phyloP scores from a whole-genome alignment of 2,797 vertebrate species.

The Sternotherus odoratus region DNA sequence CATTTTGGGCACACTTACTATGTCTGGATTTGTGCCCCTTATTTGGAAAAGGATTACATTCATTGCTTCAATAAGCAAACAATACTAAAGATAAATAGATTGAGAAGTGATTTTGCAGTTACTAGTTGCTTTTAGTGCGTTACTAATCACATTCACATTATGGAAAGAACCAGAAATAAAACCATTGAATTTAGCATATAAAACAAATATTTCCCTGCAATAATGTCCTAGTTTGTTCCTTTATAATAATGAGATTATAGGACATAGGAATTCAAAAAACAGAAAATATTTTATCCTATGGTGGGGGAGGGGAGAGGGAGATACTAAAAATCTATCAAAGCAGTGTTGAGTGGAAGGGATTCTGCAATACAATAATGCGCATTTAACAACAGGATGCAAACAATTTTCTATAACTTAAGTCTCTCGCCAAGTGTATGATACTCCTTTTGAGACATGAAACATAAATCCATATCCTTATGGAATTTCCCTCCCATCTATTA shows the following conservation, averaged over 20 bases:
- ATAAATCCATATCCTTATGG: background rate
- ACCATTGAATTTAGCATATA: background rate
- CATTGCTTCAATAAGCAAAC: background rate
- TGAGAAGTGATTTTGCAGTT: background rate
- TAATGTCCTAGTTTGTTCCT: background rate
- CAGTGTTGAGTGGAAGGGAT: background rate
- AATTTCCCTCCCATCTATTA: background rate
- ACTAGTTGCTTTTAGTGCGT: background rate
- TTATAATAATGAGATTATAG: background rate
- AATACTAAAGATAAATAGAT: background rate
- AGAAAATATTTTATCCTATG: background rate
- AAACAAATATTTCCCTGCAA: background rate
- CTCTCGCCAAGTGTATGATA: background rate
- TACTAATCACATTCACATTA: background rate
- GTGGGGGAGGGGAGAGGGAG: background rate
- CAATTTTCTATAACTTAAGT: background rate
- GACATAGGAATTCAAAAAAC: background rate
- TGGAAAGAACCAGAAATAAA: background rate
- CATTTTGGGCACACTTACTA: background rate
- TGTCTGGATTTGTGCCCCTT: background rate
- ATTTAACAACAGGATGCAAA: background rate
- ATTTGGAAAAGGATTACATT: background rate
- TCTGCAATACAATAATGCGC: background rate
- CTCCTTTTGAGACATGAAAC: background rate
- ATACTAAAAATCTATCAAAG: background rate